Conservation (phyloP, 1,140 invertebrate genomes). For the Oryctes rhinoceros region DNA sequence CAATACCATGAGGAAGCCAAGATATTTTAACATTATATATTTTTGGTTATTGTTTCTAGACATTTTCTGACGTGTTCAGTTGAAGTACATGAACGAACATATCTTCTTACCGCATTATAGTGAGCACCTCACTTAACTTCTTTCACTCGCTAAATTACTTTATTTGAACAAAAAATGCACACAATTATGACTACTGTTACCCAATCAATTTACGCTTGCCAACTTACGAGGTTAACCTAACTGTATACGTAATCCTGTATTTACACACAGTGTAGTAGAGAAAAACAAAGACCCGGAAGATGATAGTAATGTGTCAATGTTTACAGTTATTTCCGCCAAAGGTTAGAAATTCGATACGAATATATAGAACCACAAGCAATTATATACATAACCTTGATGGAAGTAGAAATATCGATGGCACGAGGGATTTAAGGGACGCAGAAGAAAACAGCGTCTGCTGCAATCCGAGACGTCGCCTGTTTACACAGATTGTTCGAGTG, state of each 20-base stretch:
- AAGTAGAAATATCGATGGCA: slow-evolving; percentile 34
- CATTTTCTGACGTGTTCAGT: no score
- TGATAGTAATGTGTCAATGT: slow-evolving; percentile 22
- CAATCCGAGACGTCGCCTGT: slow-evolving; percentile 10
- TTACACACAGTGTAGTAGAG: not conserved
- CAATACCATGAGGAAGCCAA: no score
- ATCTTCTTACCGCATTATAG: no score
- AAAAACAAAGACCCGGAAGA: not conserved
- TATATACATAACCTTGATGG: slow-evolving; percentile 9
- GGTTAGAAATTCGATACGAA: not conserved
- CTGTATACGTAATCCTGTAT: not conserved
- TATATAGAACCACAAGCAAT: not conserved
- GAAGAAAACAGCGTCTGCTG: slow-evolving; percentile 15
- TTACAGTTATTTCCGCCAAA: slow-evolving; percentile 13
- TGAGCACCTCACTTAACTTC: no score
- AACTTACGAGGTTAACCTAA: no score
- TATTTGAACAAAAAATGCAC: no score
- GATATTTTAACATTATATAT: no score
- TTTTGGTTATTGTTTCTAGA: no score
- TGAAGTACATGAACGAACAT: no score
- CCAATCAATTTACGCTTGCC: no score
- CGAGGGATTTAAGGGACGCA: slow-evolving; percentile 23
- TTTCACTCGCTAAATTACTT: no score
- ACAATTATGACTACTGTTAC: no score
- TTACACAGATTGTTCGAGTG: slow-evolving; percentile 30